phyloP scores from a whole-genome alignment of 2,888 invertebrate species.

The Drosophila multiciliata region DNA sequence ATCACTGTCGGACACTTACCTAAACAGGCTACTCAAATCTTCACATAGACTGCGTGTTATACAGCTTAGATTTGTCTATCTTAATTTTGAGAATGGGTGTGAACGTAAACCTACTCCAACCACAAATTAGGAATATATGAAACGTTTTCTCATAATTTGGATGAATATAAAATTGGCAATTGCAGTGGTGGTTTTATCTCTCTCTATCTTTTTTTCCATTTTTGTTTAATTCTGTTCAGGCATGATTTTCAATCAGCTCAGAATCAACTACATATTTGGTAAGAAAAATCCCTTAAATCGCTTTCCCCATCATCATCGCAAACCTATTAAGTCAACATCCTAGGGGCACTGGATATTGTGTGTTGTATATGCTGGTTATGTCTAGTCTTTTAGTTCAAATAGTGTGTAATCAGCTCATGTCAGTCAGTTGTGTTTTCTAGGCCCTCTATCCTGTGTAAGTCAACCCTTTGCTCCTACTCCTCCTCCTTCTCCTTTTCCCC shows the following conservation, averaged over 20 bases:
- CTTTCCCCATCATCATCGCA: neutral
- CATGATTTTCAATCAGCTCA: neutral
- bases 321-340: neutral
- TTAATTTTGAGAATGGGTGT: neutral
- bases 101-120: neutral
- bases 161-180: neutral
- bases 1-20: neutral
- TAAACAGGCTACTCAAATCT: neutral
- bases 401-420: constrained; percentile 51
- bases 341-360: constrained; percentile 1
- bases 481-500: neutral
- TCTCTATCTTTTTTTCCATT: neutral
- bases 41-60: neutral
- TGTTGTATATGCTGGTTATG: constrained; percentile 6
- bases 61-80: neutral
- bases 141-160: neutral
- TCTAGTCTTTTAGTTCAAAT: constrained; percentile 44
- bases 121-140: neutral
- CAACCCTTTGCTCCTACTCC: constrained; percentile 33
- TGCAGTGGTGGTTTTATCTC: neutral
- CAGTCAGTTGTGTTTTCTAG: constrained; percentile 1
- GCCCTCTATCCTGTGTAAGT: constrained; percentile 1
- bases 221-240: neutral
- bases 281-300: neutral
- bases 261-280: neutral